Evolutionary conservation across 2,113 vertebrate species (phyloP), one percentile per base, ranked within the genome.

Genomic region (Charina bottae): DNA sequence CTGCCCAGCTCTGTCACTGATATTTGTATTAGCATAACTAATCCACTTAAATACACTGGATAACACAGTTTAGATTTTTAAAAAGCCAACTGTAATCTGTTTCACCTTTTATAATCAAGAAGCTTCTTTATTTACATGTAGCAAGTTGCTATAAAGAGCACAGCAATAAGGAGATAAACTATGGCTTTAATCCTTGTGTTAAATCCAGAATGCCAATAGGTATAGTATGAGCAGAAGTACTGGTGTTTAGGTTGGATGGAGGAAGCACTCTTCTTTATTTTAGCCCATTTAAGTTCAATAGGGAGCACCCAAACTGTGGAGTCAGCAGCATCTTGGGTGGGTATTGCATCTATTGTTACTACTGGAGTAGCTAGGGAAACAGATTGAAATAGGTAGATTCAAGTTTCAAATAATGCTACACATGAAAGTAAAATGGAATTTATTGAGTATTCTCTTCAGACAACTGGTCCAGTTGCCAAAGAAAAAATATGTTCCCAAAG

Each of bases 101-200:
- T 13, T 37, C 54, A n/a, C 86, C 46, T 88, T 87, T 68, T n/a
- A 37, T 37, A 33, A 6, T 54, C 37, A 24, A 46, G 49, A 85
- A 15, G 84, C 58, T 86, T 88, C 92, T 89, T 92, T 93, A 93
- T 91, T 72, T 90, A 53, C 64, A 64, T 7, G 2, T 78, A 37
- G 68, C 68, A 78, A 78, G 17, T 37, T 78, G 33, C 68, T 78
- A 78, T 78, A 78, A 78, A 78, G 68, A 78, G 33, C 6, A 37
- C 15, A 72, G 15, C 64, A 72, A 72, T 17, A 37, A 19, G 68
- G 68, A 2, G n/a, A 19, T 37, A 78, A 78, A 37, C 33, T 78
- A 37, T 37, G 33, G 13, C 56, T 37, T 78, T 37, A 78, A 78
- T 21, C 68, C 33, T 78, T 78, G 33, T 17, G 37, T 78, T 78